Evolutionary conservation across 2,888 invertebrate species (phyloP), one percentile per base, ranked within the genome.

Genomic region (Nymphalis urticae): DNA sequence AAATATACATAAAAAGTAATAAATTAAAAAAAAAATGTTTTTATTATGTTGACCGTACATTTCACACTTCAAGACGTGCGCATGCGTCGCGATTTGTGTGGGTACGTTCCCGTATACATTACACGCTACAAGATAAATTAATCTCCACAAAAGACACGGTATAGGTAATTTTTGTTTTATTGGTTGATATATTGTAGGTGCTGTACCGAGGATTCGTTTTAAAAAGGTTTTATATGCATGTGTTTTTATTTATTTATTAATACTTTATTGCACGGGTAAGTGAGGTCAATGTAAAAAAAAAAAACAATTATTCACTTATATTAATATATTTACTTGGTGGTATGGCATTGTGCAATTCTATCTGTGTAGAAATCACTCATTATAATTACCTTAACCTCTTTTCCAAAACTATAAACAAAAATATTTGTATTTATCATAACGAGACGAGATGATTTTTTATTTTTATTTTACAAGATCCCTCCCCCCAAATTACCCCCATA

Each of bases 41-140:
- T 56, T 68, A 62, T 67, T 61, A 63, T 70, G 66, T 60, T 53
- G 68, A 70, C 73, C 58, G 62, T 74, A 73, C 73, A 50, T 71
- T 68, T 68, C 60, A 69, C 67, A 69, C 65, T 71, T 64, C 61
- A 60, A 53, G 42, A 64, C 60, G 61, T 63, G 68, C 54, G 27
- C 32, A 56, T 62, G 60, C 63, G 54, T 62, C 24, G 69, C 69
- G 64, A 69, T 56, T 32, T 70, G 72, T 73, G 73, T 72, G 70
- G 69, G 74, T 73, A 72, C 62, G 58, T 27, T 56, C 67, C 69
- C 70, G 71, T 70, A 67, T 73, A 73, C 65, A 73, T 74, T 73
- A 74, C 72, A 70, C 42, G 65, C 62, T 71, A 72, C 74, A 73
- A 73, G 73, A 73, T 74, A 73, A 74, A 74, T 74, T 70, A 72